These are phyloP conservation scores for Siderastrea siderea DNA, from an alignment of 92 coral and sea anemone species.

Conservation along the genomic window DNA sequence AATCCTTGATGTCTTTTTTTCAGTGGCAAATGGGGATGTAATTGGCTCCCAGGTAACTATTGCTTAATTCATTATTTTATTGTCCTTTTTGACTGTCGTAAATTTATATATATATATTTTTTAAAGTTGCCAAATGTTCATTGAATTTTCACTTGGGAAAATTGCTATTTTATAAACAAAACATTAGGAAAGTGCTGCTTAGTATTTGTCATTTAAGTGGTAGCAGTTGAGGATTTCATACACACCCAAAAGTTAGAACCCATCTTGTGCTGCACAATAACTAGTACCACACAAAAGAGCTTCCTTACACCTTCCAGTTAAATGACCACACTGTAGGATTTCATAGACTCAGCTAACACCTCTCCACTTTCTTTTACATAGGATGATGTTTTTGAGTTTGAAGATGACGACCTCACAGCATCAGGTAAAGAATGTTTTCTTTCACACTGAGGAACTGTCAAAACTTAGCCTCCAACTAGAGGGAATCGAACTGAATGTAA, in stretches of 20 bases:
- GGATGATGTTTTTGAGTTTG: slow-evolving; percentile 89
- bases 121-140: background rate
- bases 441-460: background rate
- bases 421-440: slow-evolving; percentile 72
- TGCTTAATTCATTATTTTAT: too few relatives aligned
- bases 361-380: slow-evolving; percentile 20
- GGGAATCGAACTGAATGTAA: too few relatives aligned
- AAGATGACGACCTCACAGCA: slow-evolving; percentile 94
- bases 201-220: too few relatives aligned
- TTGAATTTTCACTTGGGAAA: too few relatives aligned
- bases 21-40: slow-evolving; percentile 86
- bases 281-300: background rate
- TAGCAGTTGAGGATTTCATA: too few relatives aligned
- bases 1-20: slow-evolving; percentile 1
- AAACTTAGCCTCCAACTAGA: too few relatives aligned
- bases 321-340: too few relatives aligned
- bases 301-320: too few relatives aligned
- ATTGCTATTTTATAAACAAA: too few relatives aligned
- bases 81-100: background rate
- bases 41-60: slow-evolving; percentile 79
- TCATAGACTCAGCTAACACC: background rate
- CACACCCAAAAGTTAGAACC: background rate
- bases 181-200: too few relatives aligned
- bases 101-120: background rate
- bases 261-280: background rate